Evolutionary conservation across 2,113 vertebrate genomes (phyloP).

Genomic region (Pimephales promelas): DNA sequence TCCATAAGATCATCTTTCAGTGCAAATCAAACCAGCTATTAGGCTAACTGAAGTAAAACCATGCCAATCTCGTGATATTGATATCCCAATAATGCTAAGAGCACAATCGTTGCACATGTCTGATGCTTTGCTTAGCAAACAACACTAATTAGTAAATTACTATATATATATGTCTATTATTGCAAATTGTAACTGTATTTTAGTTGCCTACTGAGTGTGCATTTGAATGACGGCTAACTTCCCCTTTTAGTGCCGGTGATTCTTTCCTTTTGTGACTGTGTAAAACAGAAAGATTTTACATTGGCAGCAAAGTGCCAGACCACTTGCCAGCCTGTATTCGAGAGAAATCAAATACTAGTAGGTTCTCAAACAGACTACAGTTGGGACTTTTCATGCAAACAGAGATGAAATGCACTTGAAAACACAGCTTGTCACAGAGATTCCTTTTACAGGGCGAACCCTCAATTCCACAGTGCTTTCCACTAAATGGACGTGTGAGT

Average conservation of each 20-base stretch:
- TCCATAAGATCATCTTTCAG: no score
- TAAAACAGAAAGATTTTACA: constrained; percentile 29
- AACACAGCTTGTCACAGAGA: neutral
- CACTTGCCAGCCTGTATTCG: neutral
- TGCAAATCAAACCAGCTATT: no score
- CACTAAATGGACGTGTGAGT: neutral
- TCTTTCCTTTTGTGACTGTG: constrained; percentile 28
- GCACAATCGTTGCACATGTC: no score
- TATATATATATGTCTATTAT: no score
- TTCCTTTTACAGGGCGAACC: neutral
- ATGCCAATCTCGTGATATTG: no score
- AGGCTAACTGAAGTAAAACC: no score
- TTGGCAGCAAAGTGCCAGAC: constrained; percentile 16
- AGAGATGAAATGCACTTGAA: neutral
- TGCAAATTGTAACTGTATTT: neutral
- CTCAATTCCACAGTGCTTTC: constrained; percentile 8
- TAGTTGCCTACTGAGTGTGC: constrained; percentile 2
- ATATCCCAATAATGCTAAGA: no score
- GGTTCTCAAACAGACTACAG: neutral
- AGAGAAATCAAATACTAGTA: constrained; percentile 9
- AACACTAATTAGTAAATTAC: no score
- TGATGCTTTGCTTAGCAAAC: no score
- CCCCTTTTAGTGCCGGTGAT: constrained; percentile 12
- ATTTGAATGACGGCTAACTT: constrained; percentile 38
- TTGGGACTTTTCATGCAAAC: neutral